Percentiles rank a stretch among this genome's conserved stretches.
Conservation (phyloP, 2,888 invertebrate species). For the Cantharis rufa region DNA sequence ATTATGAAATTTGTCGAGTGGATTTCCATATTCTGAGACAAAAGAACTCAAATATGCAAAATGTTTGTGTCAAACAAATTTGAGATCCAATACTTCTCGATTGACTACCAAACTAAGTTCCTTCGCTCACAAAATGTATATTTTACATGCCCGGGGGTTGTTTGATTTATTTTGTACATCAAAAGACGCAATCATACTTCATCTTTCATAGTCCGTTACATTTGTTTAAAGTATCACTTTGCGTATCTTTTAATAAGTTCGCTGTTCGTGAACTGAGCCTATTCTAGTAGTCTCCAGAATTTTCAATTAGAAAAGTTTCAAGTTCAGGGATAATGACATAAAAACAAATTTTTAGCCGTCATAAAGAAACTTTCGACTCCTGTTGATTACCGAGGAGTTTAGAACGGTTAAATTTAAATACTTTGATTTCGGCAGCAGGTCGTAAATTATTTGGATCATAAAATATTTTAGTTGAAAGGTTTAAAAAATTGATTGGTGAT, state of each 20-base stretch:
- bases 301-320: background rate
- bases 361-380: background rate
- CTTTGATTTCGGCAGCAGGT: background rate
- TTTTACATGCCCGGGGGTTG: conserved; percentile 34
- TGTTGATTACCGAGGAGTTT: background rate
- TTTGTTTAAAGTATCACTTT: conserved; percentile 6
- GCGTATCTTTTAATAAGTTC: background rate
- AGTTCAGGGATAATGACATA: background rate
- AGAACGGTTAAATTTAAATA: background rate
- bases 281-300: background rate
- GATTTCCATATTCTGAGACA: background rate
- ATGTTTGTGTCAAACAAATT: conserved; percentile 31
- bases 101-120: conserved; percentile 9
- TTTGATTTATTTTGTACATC: conserved; percentile 40
- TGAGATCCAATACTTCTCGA: conserved; percentile 33
- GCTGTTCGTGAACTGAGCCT: background rate
- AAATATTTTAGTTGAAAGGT: background rate
- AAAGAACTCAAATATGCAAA: conserved; percentile 15
- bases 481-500: background rate
- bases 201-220: conserved; percentile 37
- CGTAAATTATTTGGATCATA: background rate
- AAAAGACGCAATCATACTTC: conserved; percentile 40
- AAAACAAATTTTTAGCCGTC: background rate
- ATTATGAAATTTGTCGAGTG: background rate
- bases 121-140: conserved; percentile 28